Base-by-base conservation (phyloP, 2,113 vertebrate species). In the Amazona guildingii region DNA sequence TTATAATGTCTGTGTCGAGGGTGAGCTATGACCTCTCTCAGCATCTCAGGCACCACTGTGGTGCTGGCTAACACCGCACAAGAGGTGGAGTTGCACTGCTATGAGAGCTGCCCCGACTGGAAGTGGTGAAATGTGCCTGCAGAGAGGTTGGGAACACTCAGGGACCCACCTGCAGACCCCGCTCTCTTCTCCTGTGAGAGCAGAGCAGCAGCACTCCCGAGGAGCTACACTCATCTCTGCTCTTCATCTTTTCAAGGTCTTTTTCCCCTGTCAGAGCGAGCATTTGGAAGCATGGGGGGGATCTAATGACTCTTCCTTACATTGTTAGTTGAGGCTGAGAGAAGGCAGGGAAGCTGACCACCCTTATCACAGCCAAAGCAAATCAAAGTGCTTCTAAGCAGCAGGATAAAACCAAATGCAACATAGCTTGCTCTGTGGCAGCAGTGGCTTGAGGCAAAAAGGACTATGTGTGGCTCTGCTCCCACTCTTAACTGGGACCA, bases 131-230 rank as follows among this genome's bases (percentile, higher is more conserved):
- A 49, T 1, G 0, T 39, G 69, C 39, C 74, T 66, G 64, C 0
- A 1, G n/a, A 41, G 19, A 55, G 39, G 49, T 7, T 90, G 79
- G 44, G 51, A 33, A 35, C 37, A 20, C 7, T 35, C 59, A 7
- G 70, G 51, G 25, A 28, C 11, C 11, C 55, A 39, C 24, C 35
- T 62, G 59, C 68, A 94, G 61, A 24, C 16, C 29, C 68, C 77
- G 44, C 39, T 77, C 1, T 55, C 0, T 35, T 27, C 55, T 84
- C 25, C 20, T 57, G 27, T 9, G 17, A 62, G 27, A 69, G 49
- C 41, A 74, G 88, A 77, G 64, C 68, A 16, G 3, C 0, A 0
- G 49, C 20, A 57, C 19, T 49, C 23, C 51, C 0, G 0, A 68
- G 80, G 43, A 91, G 41, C 35, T 48, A 23, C 54, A 35, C 29